Base-by-base conservation (phyloP, 1,140 invertebrate species). In the Zaprionus camerounensis region DNA sequence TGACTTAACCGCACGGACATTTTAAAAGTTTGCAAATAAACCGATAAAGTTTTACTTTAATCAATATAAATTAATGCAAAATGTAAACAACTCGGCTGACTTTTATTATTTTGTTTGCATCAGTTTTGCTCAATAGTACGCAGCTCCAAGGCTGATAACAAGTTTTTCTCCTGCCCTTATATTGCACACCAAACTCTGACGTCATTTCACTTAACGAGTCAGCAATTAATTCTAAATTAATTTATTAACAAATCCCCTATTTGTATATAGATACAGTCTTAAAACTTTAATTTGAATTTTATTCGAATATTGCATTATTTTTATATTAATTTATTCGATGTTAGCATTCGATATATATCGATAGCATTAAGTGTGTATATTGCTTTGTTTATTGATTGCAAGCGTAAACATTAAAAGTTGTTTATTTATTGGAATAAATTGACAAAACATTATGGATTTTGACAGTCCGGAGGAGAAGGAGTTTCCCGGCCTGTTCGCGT, bases 401-500 rank as follows among this genome's bases (percentile, higher is more conserved):
- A 51, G 41, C 41, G 66, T 78, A 75, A 78, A 78, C 62, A 78
- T 7, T 66, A 51, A 28, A 66, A 71, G 64, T 68, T 70, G 71
- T 71, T 85, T 73, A 77, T 91, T 85, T 85, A 72, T 53, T 76
- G n/a, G 41, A 22, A n/a, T 24, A 55, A 56, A 13, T 44, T 61
- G 15, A 28, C 59, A 36, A 49, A 66, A 57, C 53, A 75, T 15
- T 65, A 97, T 98, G 97, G 97, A 97, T 94, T 97, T 97, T 93
- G 97, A 98, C 93, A 97, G 96, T 93, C 97, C 97, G 41, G 97
- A 98, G 53, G 97, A 97, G 92, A 97, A 97, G 93, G 97, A 98
- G 93, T 98, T 98, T 93, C 97, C 97, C 38, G 97, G 97, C 49
- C 93, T 98, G 57, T 98, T 97, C 92, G 96, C 96, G 13, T 96